Conservation (phyloP, 2,888 invertebrate species). For the Dascillus cervinus region DNA sequence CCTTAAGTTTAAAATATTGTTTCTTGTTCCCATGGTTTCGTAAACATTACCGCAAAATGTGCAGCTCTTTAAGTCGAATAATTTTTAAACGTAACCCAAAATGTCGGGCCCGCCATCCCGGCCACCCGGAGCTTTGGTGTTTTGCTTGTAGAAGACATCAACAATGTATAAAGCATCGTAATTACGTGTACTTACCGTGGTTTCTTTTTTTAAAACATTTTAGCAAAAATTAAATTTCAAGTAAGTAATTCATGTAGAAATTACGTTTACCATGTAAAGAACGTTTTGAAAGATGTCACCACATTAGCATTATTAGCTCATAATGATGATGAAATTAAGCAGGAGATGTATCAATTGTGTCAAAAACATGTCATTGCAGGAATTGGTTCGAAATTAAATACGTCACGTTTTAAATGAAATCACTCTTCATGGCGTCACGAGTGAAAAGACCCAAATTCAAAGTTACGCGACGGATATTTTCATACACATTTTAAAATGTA, state of each 20-base stretch:
- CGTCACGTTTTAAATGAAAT: constrained; percentile 52
- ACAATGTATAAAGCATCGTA: too few species aligned
- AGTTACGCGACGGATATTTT: constrained; percentile 53
- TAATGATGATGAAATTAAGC: constrained; percentile 46
- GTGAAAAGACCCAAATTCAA: constrained; percentile 45
- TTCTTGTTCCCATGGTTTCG: too few species aligned
- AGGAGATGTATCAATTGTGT: constrained; percentile 49
- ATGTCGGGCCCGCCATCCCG: too few species aligned
- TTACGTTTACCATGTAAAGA: constrained; percentile 1
- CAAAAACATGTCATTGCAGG: constrained; percentile 47
- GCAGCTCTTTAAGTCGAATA: too few species aligned
- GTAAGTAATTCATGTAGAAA: constrained; percentile 34
- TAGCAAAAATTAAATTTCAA: constrained; percentile 49
- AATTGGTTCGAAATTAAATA: constrained; percentile 46
- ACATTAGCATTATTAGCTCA: constrained; percentile 51
- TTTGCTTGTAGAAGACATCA: too few species aligned
- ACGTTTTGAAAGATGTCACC: constrained; percentile 34
- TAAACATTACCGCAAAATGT: too few species aligned
- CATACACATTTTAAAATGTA: constrained; percentile 55
- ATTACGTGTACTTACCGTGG: too few species aligned
- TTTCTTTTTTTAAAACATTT: too few species aligned
- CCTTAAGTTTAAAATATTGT: too few species aligned
- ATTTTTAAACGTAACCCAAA: too few species aligned
- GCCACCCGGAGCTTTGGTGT: too few species aligned
- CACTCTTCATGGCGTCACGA: constrained; percentile 53